Base-by-base conservation (phyloP, 2,888 invertebrate species). In the Ephialtes manifestator region DNA sequence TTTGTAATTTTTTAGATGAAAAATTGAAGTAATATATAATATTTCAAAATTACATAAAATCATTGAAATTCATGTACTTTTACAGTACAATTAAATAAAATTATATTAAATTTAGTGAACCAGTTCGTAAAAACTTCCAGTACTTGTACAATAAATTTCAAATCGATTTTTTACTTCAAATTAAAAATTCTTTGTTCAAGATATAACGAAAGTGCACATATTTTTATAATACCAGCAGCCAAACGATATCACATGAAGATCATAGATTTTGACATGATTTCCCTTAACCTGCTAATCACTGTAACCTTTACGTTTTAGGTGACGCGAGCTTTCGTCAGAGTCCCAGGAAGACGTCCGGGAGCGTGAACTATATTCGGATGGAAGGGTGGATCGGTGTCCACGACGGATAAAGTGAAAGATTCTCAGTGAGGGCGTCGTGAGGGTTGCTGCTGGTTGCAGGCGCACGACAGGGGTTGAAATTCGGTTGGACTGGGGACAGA, bases 391-490 rank as follows among this genome's bases (percentile, higher is more conserved):
- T 92, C 90, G 90, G 90, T 93, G 93, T 93, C 92, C 93, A 91
- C 89, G 90, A 89, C 87, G 93, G 91, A 93, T 93, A 92, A 93
- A 93, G 93, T 92, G 93, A 93, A 93, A 93, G 93, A 93, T 93
- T 92, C 90, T 90, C 89, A 88, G 83, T 83, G 85, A 87, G 84
- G 80, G 48, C 86, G 84, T 87, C 88, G 87, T 86, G 87, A 80
- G 79, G 86, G 86, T 86, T 7, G 84, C n/a, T 53, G 83, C 72
- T 72, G 84, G 80, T 80, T 77, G 81, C 48, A 60, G 51, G 85
- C 87, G 88, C 83, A 90, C 90, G 92, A 92, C 91, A 90, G 91
- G 91, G 92, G 92, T 90, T 87, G 90, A 90, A 90, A 90, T 85
- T 85, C 76, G 76, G 77, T 68, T 75, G 78, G 78, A 71, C 81